These are phyloP conservation scores for Sialia sialis DNA, from an alignment of 2,113 vertebrate species.

Conservation along the genomic window DNA sequence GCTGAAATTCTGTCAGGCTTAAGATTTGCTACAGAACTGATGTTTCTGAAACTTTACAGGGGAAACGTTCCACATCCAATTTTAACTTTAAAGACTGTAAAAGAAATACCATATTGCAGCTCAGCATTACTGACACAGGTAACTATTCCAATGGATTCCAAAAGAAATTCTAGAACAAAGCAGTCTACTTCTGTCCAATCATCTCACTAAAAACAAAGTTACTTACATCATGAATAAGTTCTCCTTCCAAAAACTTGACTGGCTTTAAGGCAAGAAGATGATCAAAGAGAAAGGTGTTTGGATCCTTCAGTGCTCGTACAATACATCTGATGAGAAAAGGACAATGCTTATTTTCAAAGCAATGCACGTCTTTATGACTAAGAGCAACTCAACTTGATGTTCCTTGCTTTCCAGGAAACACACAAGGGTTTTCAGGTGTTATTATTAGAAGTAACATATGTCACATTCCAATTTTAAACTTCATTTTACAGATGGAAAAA, in stretches of 20 bases:
- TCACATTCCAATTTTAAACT: not conserved
- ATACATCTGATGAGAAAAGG: slow-evolving; percentile 81
- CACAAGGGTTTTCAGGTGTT: not conserved
- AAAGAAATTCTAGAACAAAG: not conserved
- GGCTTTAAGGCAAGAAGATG: slow-evolving; percentile 97
- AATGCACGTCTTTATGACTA: not conserved
- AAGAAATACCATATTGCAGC: not conserved
- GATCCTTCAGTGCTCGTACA: slow-evolving; percentile 93
- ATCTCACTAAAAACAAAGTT: not conserved
- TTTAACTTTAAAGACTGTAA: not conserved
- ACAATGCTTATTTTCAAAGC: not conserved
- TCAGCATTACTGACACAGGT: not conserved
- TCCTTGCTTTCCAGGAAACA: not conserved
- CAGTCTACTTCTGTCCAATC: not conserved
- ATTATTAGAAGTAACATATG: not conserved
- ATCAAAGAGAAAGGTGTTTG: slow-evolving; percentile 94
- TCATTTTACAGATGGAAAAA: not conserved
- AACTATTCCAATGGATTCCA: not conserved
- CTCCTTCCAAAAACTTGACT: slow-evolving; percentile 97
- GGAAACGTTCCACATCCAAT: not conserved
- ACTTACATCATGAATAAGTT: slow-evolving; percentile 98
- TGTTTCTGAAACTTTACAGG: not conserved
- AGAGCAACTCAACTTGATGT: not conserved
- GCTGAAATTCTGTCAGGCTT: not conserved
- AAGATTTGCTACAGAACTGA: not conserved